A percentile compares a stretch with the other conserved stretches of the same genome.
These are phyloP conservation scores for Drosophila demipolita DNA, from an alignment of 2,888 invertebrate species.

Conservation along the genomic window DNA sequence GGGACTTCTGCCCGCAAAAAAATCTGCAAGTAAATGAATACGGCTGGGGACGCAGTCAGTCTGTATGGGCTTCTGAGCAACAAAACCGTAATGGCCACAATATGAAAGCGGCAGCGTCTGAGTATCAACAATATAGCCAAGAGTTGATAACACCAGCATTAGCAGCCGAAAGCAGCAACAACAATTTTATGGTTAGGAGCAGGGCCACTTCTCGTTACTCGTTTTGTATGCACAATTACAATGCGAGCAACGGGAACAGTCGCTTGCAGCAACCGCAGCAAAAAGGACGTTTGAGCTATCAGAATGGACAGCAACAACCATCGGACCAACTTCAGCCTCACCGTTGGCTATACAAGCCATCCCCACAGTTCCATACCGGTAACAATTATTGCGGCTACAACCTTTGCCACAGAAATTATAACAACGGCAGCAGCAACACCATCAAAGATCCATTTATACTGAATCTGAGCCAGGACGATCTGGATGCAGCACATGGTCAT, in stretches of 20 bases:
- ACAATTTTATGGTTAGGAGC: not conserved
- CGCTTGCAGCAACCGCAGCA: slow-evolving; percentile 11
- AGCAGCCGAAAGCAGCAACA: not conserved
- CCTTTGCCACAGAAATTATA: not conserved
- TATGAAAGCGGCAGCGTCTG: not conserved
- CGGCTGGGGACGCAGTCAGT: slow-evolving; percentile 23
- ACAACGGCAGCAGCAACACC: not conserved
- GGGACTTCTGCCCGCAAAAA: slow-evolving; percentile 10
- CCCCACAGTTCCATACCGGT: slow-evolving; percentile 17
- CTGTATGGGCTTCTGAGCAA: slow-evolving; percentile 4
- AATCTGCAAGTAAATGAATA: not conserved
- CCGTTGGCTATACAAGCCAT: slow-evolving; percentile 14
- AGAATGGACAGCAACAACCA: slow-evolving; percentile 6
- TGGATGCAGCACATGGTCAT: slow-evolving; percentile 43
- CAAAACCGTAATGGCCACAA: slow-evolving; percentile 4
- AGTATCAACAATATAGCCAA: not conserved
- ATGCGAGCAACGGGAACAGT: not conserved
- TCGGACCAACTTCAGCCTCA: slow-evolving; percentile 7
- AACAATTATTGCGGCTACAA: slow-evolving; percentile 21
- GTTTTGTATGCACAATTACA: not conserved
- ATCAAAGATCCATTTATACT: slow-evolving; percentile 17
- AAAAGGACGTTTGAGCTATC: not conserved
- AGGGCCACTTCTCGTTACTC: not conserved
- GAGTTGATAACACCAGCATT: slow-evolving; percentile 10
- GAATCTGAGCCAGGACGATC: slow-evolving; percentile 38